Percentiles rank a stretch among this genome's conserved stretches.
Evolutionary conservation across 2,113 vertebrate genomes (phyloP).

Genomic region (Antechinus flavipes): DNA sequence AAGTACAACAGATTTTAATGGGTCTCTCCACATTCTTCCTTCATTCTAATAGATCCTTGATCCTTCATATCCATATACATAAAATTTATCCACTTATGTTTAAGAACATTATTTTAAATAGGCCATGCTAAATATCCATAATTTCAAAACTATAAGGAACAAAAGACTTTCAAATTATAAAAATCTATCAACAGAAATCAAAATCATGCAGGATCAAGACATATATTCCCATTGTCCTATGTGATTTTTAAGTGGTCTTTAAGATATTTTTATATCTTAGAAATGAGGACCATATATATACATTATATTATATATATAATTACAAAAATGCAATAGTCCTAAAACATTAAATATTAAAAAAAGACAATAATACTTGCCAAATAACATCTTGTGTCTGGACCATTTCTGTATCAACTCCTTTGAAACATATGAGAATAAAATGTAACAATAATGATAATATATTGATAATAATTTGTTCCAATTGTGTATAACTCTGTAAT

Average conservation of each 20-base stretch:
- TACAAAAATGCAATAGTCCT: not conserved
- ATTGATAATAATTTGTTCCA: too few species aligned
- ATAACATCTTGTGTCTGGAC: not conserved
- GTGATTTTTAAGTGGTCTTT: too few species aligned
- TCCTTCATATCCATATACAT: not conserved
- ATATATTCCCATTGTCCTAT: too few species aligned
- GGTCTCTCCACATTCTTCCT: not conserved
- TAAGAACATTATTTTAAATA: not conserved
- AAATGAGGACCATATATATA: too few species aligned
- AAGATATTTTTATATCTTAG: too few species aligned
- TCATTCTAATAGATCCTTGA: not conserved
- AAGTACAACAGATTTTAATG: not conserved
- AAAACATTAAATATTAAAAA: not conserved
- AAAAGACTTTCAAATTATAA: not conserved
- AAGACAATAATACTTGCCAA: not conserved
- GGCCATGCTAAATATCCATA: not conserved
- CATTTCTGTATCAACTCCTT: not conserved
- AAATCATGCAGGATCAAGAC: too few species aligned
- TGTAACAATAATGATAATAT: not conserved
- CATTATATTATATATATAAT: too few species aligned
- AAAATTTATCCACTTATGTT: not conserved
- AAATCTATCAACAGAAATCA: not conserved
- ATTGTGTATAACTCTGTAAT: too few species aligned
- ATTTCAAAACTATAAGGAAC: not conserved
- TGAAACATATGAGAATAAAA: not conserved